These are phyloP conservation scores for Ectemnius cavifrons DNA, from an alignment of 2,888 invertebrate genomes.

Conservation along the genomic window DNA sequence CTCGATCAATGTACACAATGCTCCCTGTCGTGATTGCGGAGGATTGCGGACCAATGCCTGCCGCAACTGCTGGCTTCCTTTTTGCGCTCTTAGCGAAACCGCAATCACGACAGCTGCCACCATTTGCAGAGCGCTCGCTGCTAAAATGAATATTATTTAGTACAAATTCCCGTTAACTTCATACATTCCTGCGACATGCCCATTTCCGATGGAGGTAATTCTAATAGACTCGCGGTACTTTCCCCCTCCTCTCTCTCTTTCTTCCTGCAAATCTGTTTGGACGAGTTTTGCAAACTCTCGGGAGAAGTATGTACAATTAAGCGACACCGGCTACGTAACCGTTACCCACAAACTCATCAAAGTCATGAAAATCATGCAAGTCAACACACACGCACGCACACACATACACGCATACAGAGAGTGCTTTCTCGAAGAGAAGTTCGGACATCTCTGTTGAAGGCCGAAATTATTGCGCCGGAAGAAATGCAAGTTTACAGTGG, in stretches of 20 bases:
- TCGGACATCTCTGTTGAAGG: not conserved
- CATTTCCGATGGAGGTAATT: no score
- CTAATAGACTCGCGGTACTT: not conserved
- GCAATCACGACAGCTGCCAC: constrained; percentile 26
- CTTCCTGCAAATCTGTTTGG: not conserved
- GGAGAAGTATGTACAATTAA: constrained; percentile 48
- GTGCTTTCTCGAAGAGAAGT: no score
- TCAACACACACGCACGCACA: not conserved
- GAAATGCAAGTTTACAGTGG: constrained; percentile 16
- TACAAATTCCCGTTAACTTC: constrained; percentile 19
- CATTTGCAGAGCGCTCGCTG: constrained; percentile 32
- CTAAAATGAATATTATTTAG: constrained; percentile 30
- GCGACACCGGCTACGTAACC: constrained; percentile 24
- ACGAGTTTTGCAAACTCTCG: constrained; percentile 11
- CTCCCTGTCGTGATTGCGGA: constrained; percentile 28
- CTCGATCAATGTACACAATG: constrained; percentile 45
- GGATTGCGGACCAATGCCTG: no score
- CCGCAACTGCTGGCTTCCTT: constrained; percentile 10
- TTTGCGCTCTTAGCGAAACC: constrained; percentile 26
- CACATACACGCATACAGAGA: constrained; percentile 1
- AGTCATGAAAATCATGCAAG: constrained; percentile 13
- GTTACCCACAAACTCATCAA: constrained; percentile 9
- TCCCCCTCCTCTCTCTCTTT: not conserved
- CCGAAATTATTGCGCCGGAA: constrained; percentile 21
- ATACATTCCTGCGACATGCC: no score